A percentile compares a stretch with the other conserved stretches of the same genome.
Evolutionary conservation across 1,140 invertebrate genomes (phyloP).

Genomic region (Bradysia coprophila): DNA sequence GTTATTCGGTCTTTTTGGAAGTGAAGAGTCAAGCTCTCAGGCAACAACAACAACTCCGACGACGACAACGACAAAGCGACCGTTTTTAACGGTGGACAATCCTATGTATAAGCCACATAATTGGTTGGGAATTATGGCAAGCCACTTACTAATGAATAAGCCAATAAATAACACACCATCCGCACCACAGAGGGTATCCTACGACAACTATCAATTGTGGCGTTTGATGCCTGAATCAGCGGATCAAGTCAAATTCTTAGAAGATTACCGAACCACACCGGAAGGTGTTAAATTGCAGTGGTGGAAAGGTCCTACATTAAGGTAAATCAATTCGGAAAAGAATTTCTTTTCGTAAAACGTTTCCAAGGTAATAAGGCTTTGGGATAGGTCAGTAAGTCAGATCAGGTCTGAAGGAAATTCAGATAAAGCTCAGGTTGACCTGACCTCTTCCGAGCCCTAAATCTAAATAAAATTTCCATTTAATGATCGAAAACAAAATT

Average conservation of each 20-base stretch:
- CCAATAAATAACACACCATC: conserved; percentile 5
- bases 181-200: conserved; percentile 11
- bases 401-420: too few relatives aligned
- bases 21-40: not conserved
- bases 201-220: conserved; percentile 23
- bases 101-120: conserved; percentile 20
- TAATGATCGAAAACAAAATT: too few relatives aligned
- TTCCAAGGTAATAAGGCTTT: not conserved
- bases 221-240: conserved; percentile 16
- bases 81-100: conserved; percentile 19
- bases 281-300: conserved; percentile 20
- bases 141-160: conserved; percentile 18
- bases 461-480: not conserved
- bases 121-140: conserved; percentile 21
- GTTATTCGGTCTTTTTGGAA: not conserved
- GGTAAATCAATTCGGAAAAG: conserved; percentile 9
- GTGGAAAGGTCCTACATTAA: conserved; percentile 19
- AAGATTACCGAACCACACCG: conserved; percentile 15
- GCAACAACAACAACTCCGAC: too few relatives aligned
- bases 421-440: too few relatives aligned
- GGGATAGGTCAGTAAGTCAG: not conserved
- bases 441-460: too few relatives aligned
- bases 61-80: conserved; percentile 12
- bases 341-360: too few relatives aligned
- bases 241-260: conserved; percentile 12